Percentiles rank a stretch among this genome's conserved stretches.
Conservation (phyloP, 2,797 vertebrate species). For the Microctenopoma stevenorrisi region DNA sequence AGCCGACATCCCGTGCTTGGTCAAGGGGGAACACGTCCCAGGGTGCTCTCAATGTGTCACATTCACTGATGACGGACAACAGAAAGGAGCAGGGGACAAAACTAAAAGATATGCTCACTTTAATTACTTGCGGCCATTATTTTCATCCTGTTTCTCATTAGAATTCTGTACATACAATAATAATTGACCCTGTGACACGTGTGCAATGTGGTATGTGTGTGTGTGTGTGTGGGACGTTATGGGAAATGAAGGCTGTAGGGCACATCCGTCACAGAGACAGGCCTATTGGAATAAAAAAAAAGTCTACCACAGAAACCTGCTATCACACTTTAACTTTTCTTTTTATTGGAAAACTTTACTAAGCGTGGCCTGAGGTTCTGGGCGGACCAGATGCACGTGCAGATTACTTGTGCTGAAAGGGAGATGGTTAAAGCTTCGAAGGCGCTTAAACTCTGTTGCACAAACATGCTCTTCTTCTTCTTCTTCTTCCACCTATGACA, state of each 20-base stretch:
- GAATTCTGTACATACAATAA: too few species aligned
- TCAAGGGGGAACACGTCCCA: conserved; percentile 61
- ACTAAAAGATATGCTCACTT: conserved; percentile 21
- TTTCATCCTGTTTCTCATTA: not conserved
- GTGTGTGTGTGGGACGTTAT: too few species aligned
- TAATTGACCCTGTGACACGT: too few species aligned
- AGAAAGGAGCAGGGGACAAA: conserved; percentile 48
- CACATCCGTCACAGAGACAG: too few species aligned
- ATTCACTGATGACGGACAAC: conserved; percentile 61
- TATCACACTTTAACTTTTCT: too few species aligned
- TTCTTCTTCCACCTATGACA: conserved; percentile 2
- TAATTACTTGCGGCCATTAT: conserved; percentile 19
- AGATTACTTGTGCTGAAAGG: conserved; percentile 11
- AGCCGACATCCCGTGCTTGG: conserved; percentile 65
- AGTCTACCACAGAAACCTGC: too few species aligned
- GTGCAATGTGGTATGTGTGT: too few species aligned
- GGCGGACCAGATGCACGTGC: too few species aligned
- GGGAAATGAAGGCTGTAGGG: too few species aligned
- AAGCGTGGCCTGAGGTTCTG: too few species aligned
- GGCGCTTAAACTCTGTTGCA: conserved; percentile 4
- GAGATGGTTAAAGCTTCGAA: not conserved
- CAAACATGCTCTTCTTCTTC: not conserved
- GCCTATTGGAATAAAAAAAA: too few species aligned
- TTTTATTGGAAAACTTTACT: too few species aligned
- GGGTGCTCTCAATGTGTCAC: conserved; percentile 66